Evolutionary conservation across 2,888 invertebrate genomes (phyloP).

Genomic region (Lochmaea crataegi): DNA sequence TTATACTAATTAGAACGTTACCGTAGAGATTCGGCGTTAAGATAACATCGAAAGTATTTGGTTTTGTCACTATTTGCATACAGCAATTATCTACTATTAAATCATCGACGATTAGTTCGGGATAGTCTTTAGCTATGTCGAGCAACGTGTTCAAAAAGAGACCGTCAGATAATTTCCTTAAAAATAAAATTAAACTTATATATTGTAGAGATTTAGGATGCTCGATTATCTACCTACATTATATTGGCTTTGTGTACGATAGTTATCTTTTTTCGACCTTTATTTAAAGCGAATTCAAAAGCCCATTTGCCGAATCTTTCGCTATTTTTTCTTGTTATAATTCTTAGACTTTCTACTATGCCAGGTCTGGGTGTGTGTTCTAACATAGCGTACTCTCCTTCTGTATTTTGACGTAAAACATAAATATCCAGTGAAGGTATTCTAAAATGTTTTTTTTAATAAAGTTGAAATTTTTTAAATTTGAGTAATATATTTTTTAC

Average conservation of each 20-base stretch:
- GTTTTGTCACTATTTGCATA: conserved; percentile 57
- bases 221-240: conserved; percentile 51
- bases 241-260: conserved; percentile 75
- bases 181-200: conserved; percentile 30
- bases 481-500: conserved; percentile 52
- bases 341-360: conserved; percentile 72
- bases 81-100: conserved; percentile 58
- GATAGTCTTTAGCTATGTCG: conserved; percentile 54
- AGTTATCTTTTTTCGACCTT: conserved; percentile 71
- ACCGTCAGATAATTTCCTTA: conserved; percentile 57
- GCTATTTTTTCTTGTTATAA: conserved; percentile 67
- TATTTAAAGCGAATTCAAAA: conserved; percentile 69
- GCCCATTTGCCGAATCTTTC: conserved; percentile 71
- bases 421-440: conserved; percentile 68
- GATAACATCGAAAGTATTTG: conserved; percentile 58
- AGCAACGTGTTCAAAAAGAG: conserved; percentile 57
- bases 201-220: too few relatives aligned
- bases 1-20: conserved; percentile 55
- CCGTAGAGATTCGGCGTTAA: conserved; percentile 61
- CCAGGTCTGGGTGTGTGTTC: conserved; percentile 73
- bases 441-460: conserved; percentile 18
- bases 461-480: neutral
- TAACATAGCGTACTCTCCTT: conserved; percentile 73
- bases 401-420: conserved; percentile 73
- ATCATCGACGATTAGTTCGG: conserved; percentile 54